Evolutionary conservation across 1,140 invertebrate genomes (phyloP).

Genomic region (Drosophila orena): DNA sequence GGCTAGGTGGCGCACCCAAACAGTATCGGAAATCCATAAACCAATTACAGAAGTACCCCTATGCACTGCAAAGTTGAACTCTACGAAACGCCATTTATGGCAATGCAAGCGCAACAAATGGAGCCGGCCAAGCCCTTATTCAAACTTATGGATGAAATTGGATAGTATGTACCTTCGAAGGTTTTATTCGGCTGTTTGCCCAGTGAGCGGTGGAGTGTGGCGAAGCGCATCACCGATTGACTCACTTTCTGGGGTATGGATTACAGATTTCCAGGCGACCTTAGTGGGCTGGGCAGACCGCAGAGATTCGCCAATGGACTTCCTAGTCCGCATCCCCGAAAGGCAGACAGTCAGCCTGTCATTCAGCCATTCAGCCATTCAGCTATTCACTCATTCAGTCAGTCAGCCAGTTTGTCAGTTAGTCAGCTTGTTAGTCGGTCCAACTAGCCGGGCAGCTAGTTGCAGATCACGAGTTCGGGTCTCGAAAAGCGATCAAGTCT

Average conservation of each 20-base stretch:
- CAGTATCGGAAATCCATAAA: constrained; percentile 63
- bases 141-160: constrained; percentile 10
- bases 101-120: constrained; percentile 58
- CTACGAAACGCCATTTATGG: constrained; percentile 58
- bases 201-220: constrained; percentile 59
- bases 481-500: constrained; percentile 66
- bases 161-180: constrained; percentile 52
- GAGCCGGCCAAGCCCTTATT: constrained; percentile 66
- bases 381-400: constrained; percentile 25
- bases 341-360: constrained; percentile 31
- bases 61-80: constrained; percentile 54
- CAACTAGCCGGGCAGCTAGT: constrained; percentile 29
- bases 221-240: constrained; percentile 61
- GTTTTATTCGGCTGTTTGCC: constrained; percentile 39
- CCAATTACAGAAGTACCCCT: constrained; percentile 69
- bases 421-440: constrained; percentile 23
- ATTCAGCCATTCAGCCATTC: constrained; percentile 20
- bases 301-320: constrained; percentile 50
- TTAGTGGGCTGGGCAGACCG: constrained; percentile 56
- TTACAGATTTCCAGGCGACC: constrained; percentile 51
- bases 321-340: constrained; percentile 68
- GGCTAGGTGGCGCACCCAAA: constrained; percentile 53
- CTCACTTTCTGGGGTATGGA: constrained; percentile 36
- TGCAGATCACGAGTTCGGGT: constrained; percentile 55
- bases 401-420: constrained; percentile 3